Evolutionary conservation across 2,888 invertebrate genomes (phyloP).

Genomic region (Paralinhomoeus sp.): DNA sequence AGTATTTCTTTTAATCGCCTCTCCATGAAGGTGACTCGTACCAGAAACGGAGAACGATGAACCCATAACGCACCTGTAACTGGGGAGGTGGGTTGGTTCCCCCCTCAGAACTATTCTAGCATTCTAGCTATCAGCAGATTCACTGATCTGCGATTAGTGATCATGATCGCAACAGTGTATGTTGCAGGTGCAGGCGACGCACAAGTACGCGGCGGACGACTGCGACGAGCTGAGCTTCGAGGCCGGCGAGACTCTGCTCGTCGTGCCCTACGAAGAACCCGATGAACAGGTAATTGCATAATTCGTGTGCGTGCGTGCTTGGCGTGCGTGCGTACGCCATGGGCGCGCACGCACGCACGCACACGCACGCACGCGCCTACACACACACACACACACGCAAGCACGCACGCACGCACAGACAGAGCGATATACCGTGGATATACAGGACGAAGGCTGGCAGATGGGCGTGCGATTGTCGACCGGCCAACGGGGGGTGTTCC

Average conservation of each 20-base stretch:
- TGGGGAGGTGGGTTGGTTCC: no score
- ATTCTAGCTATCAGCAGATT: no score
- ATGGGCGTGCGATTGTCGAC: constrained; percentile 74
- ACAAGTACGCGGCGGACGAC: constrained; percentile 84
- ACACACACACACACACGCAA: no score
- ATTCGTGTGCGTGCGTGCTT: not conserved
- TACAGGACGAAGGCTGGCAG: constrained; percentile 82
- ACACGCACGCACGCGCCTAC: no score
- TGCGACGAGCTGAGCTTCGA: constrained; percentile 84
- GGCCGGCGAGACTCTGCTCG: constrained; percentile 74
- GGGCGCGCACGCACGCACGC: no score
- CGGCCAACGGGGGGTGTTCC: constrained; percentile 83
- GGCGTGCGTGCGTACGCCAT: no score
- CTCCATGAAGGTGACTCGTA: no score
- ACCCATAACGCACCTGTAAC: no score
- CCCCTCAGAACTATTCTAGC: no score
- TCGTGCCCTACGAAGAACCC: constrained; percentile 82
- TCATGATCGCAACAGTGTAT: not conserved
- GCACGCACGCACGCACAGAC: constrained; percentile 7
- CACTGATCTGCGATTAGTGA: not conserved
- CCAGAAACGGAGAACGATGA: no score
- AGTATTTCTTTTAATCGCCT: no score
- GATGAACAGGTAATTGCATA: constrained; percentile 59
- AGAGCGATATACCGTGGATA: no score
- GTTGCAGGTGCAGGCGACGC: constrained; percentile 60